Base-by-base conservation (phyloP, 2,888 invertebrate species). In the Andrena hattorfiana region DNA sequence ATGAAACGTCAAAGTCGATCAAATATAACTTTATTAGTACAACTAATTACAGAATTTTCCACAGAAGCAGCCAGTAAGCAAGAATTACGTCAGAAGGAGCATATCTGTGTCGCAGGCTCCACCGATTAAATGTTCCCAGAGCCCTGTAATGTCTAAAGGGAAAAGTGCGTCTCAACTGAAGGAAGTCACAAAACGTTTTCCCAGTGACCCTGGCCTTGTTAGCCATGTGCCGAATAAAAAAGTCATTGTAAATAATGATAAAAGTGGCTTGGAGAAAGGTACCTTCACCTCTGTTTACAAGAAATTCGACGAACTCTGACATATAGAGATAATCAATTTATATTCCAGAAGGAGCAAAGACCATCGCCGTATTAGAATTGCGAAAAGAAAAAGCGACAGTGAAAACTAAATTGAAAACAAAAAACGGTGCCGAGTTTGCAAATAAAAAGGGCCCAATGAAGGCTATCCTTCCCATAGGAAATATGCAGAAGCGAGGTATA, bases 371-470 rank as follows among this genome's bases (percentile, higher is more conserved):
- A 8, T 32, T 62, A 79, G 77, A 86, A 59, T 23, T 70, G 4
- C 51, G 77, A 16, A 83, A 86, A 30, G 87, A 87, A 49, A 89
- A 89, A 28, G 30, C 83, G 13, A 16, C 77, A 3, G 88, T 92
- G 16, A 93, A 90, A 83, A 88, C 79, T 30, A 92, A 90, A 84
- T 80, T 93, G 0, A 91, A 91, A 23, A 90, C 89, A 54, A 93
- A 91, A 64, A 2, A 71, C 5, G 89, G 84, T 26, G 8, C 72
- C 2, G 86, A 89, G 26, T 54, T 83, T 20, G 74, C 86, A 30
- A 69, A 77, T 30, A 93, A 92, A 72, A 93, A 87, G 74, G 94
- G 94, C 23, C 94, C 94, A 20, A 75, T 94, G 83, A 94, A 92
- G 82, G 94, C 94, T 6, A 35, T 93, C 16, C 85, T 94, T 84